Evolutionary conservation across 2,888 invertebrate species (phyloP), one percentile per base, ranked within the genome.

Genomic region (Drosophila siamana): DNA sequence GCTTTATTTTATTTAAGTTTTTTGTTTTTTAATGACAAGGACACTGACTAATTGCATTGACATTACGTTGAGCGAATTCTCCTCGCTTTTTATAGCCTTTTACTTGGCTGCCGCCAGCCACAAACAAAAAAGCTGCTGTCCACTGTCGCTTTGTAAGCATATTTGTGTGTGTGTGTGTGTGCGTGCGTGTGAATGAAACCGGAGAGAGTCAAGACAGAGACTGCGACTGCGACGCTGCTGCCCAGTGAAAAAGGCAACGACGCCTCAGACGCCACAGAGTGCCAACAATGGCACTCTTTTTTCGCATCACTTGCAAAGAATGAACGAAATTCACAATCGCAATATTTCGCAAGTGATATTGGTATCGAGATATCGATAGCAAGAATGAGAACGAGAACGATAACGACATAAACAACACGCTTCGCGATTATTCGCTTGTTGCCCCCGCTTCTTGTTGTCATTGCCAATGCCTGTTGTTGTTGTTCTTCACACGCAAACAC

Each of bases 1-100:
- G 70, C 33, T 36, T 26, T 43, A 36, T 28, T 26, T 28, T 38
- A 30, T 51, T 33, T 19, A 3, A 19, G 41, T 57, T 56, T 60
- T 71, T 68, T 62, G 41, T 57, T 56, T 60, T 71, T 68, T 62
- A 78, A 80, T 87, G 83, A 83, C 86, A 86, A 86, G 86, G 86
- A 86, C 86, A 85, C 80, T 89, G 81, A 89, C 83, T 87, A 89
- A 86, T 89, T 89, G 80, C 88, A 89, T 84, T 87, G 88, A 88
- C 79, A 89, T 87, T 89, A 88, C 81, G 74, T 86, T 88, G 80
- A 52, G 67, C 68, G 63, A 73, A 75, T 73, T 60, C 74, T 80
- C 61, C 65, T 72, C 75, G 70, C 70, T 86, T 86, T 86, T 78
- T 76, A 80, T 88, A 74, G 84, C 75, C 69, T 73, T 84, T 86